Evolutionary conservation across 2,797 vertebrate species (phyloP).

Genomic region (Cuculus canorus): DNA sequence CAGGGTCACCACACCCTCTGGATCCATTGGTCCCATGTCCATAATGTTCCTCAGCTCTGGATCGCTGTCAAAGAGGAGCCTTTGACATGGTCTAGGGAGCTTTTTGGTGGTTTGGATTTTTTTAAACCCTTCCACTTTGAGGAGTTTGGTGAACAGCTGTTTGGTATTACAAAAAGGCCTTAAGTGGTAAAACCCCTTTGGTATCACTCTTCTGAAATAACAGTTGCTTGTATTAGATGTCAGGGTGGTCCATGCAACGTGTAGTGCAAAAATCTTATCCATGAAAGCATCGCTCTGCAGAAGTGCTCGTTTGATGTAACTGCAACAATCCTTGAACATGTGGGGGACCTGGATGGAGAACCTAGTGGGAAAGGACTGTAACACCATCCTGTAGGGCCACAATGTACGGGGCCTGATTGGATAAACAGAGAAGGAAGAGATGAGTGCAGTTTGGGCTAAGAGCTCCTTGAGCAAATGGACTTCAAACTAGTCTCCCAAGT

Average conservation of each 20-base stretch:
- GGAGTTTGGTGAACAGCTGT: background rate
- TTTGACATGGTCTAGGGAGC: background rate
- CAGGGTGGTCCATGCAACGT: background rate
- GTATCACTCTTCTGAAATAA: conserved; percentile 7
- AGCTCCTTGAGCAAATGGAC: background rate
- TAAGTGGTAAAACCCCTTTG: conserved; percentile 17
- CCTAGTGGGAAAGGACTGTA: background rate
- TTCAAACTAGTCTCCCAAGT: background rate
- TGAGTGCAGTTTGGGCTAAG: background rate
- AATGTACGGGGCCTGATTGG: background rate
- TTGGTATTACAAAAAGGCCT: conserved; percentile 1
- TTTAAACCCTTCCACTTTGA: background rate
- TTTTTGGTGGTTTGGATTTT: background rate
- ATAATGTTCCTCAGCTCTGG: background rate
- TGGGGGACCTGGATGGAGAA: background rate
- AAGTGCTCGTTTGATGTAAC: background rate
- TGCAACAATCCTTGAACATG: background rate
- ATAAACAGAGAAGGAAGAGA: background rate
- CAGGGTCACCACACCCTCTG: background rate
- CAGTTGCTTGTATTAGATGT: conserved; percentile 4
- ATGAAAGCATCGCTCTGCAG: background rate
- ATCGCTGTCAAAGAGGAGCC: background rate
- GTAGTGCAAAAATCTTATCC: background rate
- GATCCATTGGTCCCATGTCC: background rate
- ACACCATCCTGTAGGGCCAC: accelerated